A percentile compares a stretch with the other conserved stretches of the same genome.
These are phyloP conservation scores for Himalopsyche kuldschensis DNA, from an alignment of 2,888 invertebrate species.

Conservation along the genomic window DNA sequence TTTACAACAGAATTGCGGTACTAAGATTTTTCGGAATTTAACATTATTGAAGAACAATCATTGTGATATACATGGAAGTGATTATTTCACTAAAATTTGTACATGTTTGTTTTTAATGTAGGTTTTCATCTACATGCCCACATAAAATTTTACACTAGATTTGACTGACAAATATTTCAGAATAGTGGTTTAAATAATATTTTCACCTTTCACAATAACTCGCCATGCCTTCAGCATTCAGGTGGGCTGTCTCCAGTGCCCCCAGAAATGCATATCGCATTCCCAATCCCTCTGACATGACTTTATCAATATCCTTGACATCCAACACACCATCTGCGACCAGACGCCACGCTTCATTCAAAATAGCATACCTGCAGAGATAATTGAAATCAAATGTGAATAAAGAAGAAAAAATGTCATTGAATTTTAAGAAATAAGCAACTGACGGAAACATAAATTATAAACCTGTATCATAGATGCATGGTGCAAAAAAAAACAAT, in stretches of 20 bases:
- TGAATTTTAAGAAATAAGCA: no score
- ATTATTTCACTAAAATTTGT: background rate
- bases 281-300: constrained; percentile 92
- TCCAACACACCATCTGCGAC: constrained; percentile 82
- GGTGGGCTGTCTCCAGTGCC: constrained; percentile 88
- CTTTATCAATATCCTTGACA: constrained; percentile 87
- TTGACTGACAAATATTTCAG: no score
- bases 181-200: background rate
- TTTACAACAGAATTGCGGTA: background rate
- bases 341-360: constrained; percentile 90
- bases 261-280: constrained; percentile 96
- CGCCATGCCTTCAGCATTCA: constrained; percentile 87
- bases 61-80: no score
- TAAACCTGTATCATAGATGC: no score
- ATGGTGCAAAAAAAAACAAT: no score
- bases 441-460: no score
- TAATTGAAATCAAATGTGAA: background rate
- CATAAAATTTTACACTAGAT: no score
- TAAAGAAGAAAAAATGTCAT: background rate
- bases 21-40: background rate
- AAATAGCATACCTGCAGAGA: constrained; percentile 76
- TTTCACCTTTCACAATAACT: constrained; percentile 62
- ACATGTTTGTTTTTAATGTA: background rate
- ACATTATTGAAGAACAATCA: background rate
- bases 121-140: background rate